These are phyloP conservation scores for Perizoma flavofasciatum DNA, from an alignment of 2,888 invertebrate genomes.

Conservation along the genomic window DNA sequence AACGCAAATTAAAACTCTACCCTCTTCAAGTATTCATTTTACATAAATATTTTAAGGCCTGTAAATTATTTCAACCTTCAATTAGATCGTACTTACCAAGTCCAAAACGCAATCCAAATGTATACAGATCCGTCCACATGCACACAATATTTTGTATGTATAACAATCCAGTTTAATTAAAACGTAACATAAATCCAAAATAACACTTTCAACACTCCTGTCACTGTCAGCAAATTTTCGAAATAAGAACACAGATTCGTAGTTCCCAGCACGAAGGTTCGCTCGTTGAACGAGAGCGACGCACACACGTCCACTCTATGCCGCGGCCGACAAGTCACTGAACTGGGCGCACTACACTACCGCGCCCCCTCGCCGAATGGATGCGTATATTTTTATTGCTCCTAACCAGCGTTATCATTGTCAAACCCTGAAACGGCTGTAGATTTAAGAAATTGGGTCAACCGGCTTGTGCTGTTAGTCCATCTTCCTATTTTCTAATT, in stretches of 20 bases:
- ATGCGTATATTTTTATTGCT: constrained; percentile 66
- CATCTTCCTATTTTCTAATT: constrained; percentile 25
- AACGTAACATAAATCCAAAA: constrained; percentile 37
- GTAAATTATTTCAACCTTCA: constrained; percentile 8
- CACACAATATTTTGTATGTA: constrained; percentile 52
- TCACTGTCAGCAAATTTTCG: constrained; percentile 68
- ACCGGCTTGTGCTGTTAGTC: constrained; percentile 41
- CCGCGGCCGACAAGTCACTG: constrained; percentile 75
- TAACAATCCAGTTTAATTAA: constrained; percentile 48
- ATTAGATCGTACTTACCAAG: constrained; percentile 59
- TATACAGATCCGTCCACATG: constrained; percentile 71
- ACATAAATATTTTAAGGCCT: not conserved
- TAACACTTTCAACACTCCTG: constrained; percentile 61
- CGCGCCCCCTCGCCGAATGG: constrained; percentile 62
- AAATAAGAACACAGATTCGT: constrained; percentile 55
- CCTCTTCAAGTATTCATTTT: no score
- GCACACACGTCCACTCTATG: constrained; percentile 53
- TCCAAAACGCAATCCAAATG: constrained; percentile 81
- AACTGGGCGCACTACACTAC: constrained; percentile 61
- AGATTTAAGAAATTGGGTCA: constrained; percentile 74
- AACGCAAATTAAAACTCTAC: no score
- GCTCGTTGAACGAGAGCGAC: constrained; percentile 41
- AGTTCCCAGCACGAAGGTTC: constrained; percentile 46
- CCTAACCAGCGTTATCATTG: constrained; percentile 69
- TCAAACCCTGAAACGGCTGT: constrained; percentile 70